Evolutionary conservation across 2,888 invertebrate species (phyloP), one percentile per base, ranked within the genome.

Genomic region (Camponotus fellah): DNA sequence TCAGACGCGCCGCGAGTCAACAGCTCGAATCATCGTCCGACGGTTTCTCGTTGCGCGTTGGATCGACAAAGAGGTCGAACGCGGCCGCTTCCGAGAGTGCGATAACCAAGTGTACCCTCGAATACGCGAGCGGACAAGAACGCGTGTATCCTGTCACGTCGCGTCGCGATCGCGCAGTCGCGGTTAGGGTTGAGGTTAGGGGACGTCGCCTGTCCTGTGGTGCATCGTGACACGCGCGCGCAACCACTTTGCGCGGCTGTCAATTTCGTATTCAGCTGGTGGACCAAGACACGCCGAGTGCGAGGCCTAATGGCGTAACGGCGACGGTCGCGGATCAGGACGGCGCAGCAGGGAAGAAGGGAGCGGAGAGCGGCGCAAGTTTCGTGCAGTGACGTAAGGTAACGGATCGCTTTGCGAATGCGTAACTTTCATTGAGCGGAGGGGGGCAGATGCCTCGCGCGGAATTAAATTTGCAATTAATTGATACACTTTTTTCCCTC

Each of bases 331-430:
- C 66, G 64, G 46, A 14, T 17, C 21, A 12, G 37, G n/a, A 6
- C 12, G 62, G 43, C 17, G 8, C 65, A 65, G 65, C 80, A 46
- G 71, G 65, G 76, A 75, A 86, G 85, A 79, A 87, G 72, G 84
- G 86, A 88, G 86, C 65, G 32, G 53, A 56, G 71, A 46, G 21
- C 17, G 64, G 17, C 26, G 62, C 86, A 76, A 89, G 91, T 91
- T 92, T 89, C 90, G 90, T 89, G 80, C 37, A 89, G 90, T 92
- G 92, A 93, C 92, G 92, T 92, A 93, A 93, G 93, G 92, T 93
- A 93, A 90, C 86, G 87, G 86, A 86, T 83, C 76, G 84, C 80
- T 37, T 83, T 84, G 69, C 80, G 80, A 83, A 83, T 77, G 81
- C 84, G 81, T 84, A 85, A 80, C 60, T 84, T 74, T 60, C 68